A percentile compares a stretch with the other conserved stretches of the same genome.
Evolutionary conservation across 2,888 invertebrate species (phyloP).

Genomic region (Dynastes grantii): DNA sequence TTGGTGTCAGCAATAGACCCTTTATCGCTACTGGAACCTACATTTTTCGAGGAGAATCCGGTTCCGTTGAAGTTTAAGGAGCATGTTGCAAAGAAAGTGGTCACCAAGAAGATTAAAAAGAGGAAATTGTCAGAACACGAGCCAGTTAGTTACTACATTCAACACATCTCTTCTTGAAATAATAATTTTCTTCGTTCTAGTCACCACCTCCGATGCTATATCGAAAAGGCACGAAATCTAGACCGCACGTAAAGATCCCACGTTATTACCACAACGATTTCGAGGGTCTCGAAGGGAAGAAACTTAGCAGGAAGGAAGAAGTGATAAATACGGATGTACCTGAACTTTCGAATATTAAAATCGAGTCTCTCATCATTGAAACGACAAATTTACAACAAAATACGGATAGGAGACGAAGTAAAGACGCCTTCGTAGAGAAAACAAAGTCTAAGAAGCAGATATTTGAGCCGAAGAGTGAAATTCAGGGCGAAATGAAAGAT

Average conservation of each 20-base stretch:
- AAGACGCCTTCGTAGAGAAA: background rate
- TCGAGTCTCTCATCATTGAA: slow-evolving; percentile 65
- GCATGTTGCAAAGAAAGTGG: slow-evolving; percentile 52
- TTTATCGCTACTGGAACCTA: slow-evolving; percentile 65
- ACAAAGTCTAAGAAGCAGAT: slow-evolving; percentile 2
- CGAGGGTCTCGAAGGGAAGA: slow-evolving; percentile 54
- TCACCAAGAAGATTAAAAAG: slow-evolving; percentile 57
- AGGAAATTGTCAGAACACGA: slow-evolving; percentile 59
- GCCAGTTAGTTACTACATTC: slow-evolving; percentile 53
- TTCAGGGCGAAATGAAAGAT: background rate
- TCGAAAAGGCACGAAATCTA: slow-evolving; percentile 68
- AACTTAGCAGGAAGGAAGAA: background rate
- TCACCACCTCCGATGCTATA: slow-evolving; percentile 64
- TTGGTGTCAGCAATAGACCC: slow-evolving; percentile 57
- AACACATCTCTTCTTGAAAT: background rate
- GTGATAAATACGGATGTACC: slow-evolving; percentile 21
- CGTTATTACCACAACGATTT: slow-evolving; percentile 66
- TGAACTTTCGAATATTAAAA: slow-evolving; percentile 63
- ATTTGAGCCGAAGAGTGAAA: background rate
- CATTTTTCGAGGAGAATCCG: slow-evolving; percentile 62
- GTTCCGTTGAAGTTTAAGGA: slow-evolving; percentile 48
- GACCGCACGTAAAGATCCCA: slow-evolving; percentile 69
- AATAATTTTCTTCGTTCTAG: slow-evolving; percentile 59
- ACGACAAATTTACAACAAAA: slow-evolving; percentile 56
- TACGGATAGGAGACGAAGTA: background rate